Base-by-base conservation (phyloP, 2,113 vertebrate species). In the Scomber japonicus region DNA sequence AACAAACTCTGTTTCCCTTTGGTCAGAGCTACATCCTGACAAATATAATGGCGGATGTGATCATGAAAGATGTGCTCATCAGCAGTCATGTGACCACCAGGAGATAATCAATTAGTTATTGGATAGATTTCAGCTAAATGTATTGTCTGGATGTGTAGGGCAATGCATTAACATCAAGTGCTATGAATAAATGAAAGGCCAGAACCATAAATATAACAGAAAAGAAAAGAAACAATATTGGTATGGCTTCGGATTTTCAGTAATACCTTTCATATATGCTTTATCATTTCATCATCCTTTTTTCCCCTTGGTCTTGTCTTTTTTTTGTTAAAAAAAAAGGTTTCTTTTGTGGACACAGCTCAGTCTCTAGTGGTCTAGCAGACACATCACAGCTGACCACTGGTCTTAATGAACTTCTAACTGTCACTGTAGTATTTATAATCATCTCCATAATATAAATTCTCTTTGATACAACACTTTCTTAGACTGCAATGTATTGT, bases 281-380 rank as follows among this genome's bases (percentile, higher is more conserved):
- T 70, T 7, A 13, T 53, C n/a, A 44, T 56, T 9, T 10, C 21
- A 24, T 7, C 31, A 40, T 40, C 35, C 0, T 10, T 35, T 69
- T 49, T 66, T 3, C 11, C 15, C 17, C 27, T 31, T 15, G 15
- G 19, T 0, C 5, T 50, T 48, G 24, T 15, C 13, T 66, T 71
- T 79, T 71, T 79, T 77, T 50, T 16, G 6, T 17, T 0, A 40
- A 40, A 40, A 40, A 40, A 40, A 40, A 54, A 4, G 16, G 5
- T 35, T 62, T 48, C 17, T 74, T 82, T 82, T 60, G 70, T 91
- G 89, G 91, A 84, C 44, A 53, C 87, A 92, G 93, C 76, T 95
- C 92, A 94, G 92, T 91, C 94, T 88, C 94, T 95, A 91, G 93
- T 94, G 94, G 93, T 85, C 71, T 67, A 63, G 27, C 46, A 30